phyloP scores from a whole-genome alignment of 2,797 vertebrate species.

The Falco berigora region DNA sequence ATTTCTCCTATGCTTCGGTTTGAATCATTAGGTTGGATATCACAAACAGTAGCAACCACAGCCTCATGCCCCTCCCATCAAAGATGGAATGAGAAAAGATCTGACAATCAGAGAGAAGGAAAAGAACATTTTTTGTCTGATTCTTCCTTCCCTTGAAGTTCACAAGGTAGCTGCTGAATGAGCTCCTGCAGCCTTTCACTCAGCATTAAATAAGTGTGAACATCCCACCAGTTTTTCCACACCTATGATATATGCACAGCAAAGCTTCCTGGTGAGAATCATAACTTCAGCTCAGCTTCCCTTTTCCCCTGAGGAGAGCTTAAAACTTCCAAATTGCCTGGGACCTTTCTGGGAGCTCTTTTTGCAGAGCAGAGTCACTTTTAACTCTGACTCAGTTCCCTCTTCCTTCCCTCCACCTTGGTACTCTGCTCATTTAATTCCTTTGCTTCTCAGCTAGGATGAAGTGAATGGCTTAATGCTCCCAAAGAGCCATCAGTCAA shows the following conservation, averaged over 20 bases:
- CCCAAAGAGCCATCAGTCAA: background rate
- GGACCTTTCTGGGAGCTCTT: background rate
- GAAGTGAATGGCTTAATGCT: background rate
- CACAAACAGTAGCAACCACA: background rate
- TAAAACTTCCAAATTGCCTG: background rate
- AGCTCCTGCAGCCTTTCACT: background rate
- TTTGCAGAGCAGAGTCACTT: background rate
- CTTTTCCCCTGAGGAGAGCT: background rate
- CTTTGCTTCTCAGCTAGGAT: background rate
- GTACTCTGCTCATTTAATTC: background rate
- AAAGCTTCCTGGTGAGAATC: background rate
- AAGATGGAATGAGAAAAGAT: background rate
- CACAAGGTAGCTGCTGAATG: background rate
- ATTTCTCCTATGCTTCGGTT: background rate
- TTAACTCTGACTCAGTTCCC: background rate
- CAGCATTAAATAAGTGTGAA: background rate
- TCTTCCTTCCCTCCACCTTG: background rate
- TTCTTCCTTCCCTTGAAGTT: background rate
- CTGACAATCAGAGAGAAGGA: background rate
- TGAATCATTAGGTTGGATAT: background rate
- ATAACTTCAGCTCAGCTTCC: background rate
- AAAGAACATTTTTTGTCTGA: background rate
- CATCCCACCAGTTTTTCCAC: background rate
- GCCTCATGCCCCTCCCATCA: background rate
- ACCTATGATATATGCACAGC: background rate